Evolutionary conservation across 2,888 invertebrate species (phyloP).

Genomic region (Pheosia gnoma): DNA sequence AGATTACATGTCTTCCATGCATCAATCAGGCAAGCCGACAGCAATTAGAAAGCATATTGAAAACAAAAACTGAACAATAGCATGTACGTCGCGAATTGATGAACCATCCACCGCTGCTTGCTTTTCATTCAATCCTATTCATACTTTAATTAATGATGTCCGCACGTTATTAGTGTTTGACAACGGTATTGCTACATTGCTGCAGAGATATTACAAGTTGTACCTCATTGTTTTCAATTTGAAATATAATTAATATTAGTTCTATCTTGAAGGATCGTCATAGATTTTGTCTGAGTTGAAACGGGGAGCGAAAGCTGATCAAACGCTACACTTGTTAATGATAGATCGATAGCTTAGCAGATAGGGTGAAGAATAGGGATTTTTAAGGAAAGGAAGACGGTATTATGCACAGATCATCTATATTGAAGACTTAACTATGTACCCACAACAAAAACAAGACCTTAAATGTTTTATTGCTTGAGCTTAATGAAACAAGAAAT

Average conservation of each 20-base stretch:
- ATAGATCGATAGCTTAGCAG: no score
- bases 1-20: slow-evolving; percentile 4
- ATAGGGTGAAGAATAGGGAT: no score
- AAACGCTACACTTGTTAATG: background rate
- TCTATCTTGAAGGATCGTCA: slow-evolving; percentile 14
- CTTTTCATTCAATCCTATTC: slow-evolving; percentile 38
- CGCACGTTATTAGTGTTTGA: slow-evolving; percentile 42
- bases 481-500: background rate
- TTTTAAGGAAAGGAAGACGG: no score
- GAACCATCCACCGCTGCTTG: background rate
- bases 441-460: no score
- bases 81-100: slow-evolving; percentile 3
- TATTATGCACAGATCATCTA: no score
- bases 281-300: background rate
- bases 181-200: slow-evolving; percentile 44
- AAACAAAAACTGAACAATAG: slow-evolving; percentile 14
- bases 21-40: background rate
- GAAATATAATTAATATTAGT: slow-evolving; percentile 33
- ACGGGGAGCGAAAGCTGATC: background rate
- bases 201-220: slow-evolving; percentile 13
- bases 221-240: slow-evolving; percentile 28
- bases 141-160: slow-evolving; percentile 57
- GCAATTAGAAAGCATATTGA: slow-evolving; percentile 13
- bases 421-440: no score
- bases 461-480: no score